Percentiles rank a stretch among this genome's conserved stretches.
These are phyloP conservation scores for Apamea monoglypha DNA, from an alignment of 2,888 invertebrate species.

Conservation along the genomic window DNA sequence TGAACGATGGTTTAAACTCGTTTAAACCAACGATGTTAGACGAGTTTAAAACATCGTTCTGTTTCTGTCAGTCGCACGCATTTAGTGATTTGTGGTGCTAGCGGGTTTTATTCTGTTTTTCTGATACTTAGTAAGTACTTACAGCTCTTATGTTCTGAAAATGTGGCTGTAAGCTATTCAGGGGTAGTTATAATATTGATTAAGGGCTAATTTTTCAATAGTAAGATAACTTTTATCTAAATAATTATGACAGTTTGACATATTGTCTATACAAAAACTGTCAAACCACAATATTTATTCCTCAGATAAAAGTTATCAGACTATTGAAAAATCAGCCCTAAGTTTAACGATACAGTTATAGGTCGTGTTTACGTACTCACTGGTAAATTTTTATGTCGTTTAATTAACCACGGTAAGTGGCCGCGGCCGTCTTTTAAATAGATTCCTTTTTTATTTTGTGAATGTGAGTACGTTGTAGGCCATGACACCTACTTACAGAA, in stretches of 20 bases:
- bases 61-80: background rate
- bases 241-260: too few species aligned
- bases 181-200: background rate
- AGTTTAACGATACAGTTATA: background rate
- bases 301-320: too few species aligned
- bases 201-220: background rate
- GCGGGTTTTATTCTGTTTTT: background rate
- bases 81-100: background rate
- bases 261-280: too few species aligned
- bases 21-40: background rate
- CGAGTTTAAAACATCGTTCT: background rate
- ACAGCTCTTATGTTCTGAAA: background rate
- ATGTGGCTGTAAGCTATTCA: background rate
- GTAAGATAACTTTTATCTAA: too few species aligned
- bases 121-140: background rate
- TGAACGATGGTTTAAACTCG: background rate
- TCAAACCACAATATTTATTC: too few species aligned
- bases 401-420: background rate
- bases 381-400: background rate
- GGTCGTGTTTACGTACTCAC: background rate
- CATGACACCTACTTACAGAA: too few species aligned
- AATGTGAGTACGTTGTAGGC: too few species aligned
- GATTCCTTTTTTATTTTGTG: background rate
- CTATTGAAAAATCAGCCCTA: background rate
- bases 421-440: background rate